A percentile compares a stretch with the other conserved stretches of the same genome.
phyloP scores from a whole-genome alignment of 2,113 vertebrate genomes.

The Struthidea cinerea region DNA sequence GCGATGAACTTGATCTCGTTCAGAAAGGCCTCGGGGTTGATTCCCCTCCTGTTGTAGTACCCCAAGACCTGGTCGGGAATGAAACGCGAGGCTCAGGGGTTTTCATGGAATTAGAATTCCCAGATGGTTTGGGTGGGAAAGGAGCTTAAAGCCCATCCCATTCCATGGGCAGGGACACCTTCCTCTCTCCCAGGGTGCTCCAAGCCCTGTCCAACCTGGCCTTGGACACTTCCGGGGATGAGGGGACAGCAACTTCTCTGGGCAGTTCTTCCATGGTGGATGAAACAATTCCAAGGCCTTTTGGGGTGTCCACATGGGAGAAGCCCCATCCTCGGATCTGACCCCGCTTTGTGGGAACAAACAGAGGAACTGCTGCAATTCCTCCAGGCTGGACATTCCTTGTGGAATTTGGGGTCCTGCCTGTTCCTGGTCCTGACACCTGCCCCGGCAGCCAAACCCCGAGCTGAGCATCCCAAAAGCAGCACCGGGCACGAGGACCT shows the following conservation, averaged over 20 bases:
- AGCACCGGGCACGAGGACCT: background rate
- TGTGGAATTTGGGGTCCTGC: background rate
- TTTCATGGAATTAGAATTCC: background rate
- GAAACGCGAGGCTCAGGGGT: background rate
- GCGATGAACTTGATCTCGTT: slow-evolving; percentile 95
- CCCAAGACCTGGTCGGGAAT: slow-evolving; percentile 82
- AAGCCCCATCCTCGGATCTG: background rate
- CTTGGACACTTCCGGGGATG: background rate
- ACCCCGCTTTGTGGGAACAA: background rate
- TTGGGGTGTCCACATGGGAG: fast-evolving
- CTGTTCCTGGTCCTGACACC: fast-evolving
- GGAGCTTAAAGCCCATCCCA: background rate
- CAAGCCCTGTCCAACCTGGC: fast-evolving
- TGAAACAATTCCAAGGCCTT: background rate
- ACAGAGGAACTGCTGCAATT: fast-evolving
- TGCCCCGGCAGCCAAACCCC: fast-evolving
- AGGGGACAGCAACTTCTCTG: background rate
- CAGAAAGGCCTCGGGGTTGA: slow-evolving; percentile 90
- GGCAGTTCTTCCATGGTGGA: fast-evolving
- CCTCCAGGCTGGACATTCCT: background rate
- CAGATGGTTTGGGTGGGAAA: fast-evolving
- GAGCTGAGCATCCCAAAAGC: background rate
- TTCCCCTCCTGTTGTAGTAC: slow-evolving; percentile 92
- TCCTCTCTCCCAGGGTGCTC: background rate
- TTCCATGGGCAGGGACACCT: background rate